These are phyloP conservation scores for Amblyjoppa proteus DNA, from an alignment of 2,888 invertebrate species.

Conservation along the genomic window DNA sequence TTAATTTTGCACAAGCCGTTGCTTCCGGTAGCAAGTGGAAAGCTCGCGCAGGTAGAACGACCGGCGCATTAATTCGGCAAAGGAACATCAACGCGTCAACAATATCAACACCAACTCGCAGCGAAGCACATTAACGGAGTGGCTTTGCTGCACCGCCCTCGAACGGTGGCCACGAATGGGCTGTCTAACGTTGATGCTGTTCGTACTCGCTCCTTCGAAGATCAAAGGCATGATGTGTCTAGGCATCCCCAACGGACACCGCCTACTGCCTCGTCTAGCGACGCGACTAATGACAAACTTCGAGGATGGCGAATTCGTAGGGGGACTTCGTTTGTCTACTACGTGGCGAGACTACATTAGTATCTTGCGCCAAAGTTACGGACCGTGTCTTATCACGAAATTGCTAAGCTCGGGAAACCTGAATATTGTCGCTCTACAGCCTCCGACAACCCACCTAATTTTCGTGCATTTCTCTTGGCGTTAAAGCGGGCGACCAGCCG, in stretches of 20 bases:
- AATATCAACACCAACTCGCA: slow-evolving; percentile 7
- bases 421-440: not conserved
- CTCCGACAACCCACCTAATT: not conserved
- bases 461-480: not conserved
- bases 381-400: slow-evolving; percentile 5
- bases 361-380: not conserved
- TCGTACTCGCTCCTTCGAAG: slow-evolving; percentile 42
- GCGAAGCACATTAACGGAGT: slow-evolving; percentile 32
- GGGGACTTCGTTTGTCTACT: slow-evolving; percentile 25
- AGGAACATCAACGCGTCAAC: slow-evolving; percentile 30
- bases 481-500: too few relatives aligned
- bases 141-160: slow-evolving; percentile 5
- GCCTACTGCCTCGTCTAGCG: slow-evolving; percentile 24
- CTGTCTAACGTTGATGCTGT: slow-evolving; percentile 17
- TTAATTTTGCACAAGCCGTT: not conserved
- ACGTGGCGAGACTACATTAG: not conserved
- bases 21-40: not conserved
- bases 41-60: not conserved
- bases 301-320: slow-evolving; percentile 28
- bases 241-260: slow-evolving; percentile 10
- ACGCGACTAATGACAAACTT: slow-evolving; percentile 52
- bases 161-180: slow-evolving; percentile 29
- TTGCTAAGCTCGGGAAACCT: not conserved
- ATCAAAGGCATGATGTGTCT: slow-evolving; percentile 39
- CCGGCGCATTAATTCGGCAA: slow-evolving; percentile 15